Percentiles rank a stretch among this genome's conserved stretches.
phyloP scores from a whole-genome alignment of 2,797 vertebrate species.

The Sarcoramphus papa region DNA sequence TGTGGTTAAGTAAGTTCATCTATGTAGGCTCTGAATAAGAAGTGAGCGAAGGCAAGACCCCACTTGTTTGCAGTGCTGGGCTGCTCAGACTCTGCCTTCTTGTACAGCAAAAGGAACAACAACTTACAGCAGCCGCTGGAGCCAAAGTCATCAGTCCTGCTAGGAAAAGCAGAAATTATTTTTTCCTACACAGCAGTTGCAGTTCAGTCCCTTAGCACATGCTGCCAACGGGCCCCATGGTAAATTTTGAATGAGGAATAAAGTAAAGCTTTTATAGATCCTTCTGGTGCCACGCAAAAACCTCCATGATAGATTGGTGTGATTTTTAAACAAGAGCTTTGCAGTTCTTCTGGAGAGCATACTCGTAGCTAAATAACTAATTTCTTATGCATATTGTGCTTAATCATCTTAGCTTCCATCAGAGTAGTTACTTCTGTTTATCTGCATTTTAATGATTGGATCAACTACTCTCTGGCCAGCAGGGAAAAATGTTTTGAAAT shows the following conservation, averaged over 20 bases:
- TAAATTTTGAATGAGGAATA: not conserved
- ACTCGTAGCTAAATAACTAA: not conserved
- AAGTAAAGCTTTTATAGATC: not conserved
- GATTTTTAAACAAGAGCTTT: not conserved
- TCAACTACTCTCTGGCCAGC: not conserved
- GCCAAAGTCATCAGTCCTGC: not conserved
- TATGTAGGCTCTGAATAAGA: not conserved
- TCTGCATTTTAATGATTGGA: not conserved
- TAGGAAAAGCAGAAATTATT: not conserved
- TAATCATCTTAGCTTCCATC: not conserved
- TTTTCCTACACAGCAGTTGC: not conserved
- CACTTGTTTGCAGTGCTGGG: not conserved
- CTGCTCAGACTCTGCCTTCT: not conserved
- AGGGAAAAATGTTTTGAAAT: not conserved
- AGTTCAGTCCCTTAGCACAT: not conserved
- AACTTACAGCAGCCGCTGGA: fast-evolving
- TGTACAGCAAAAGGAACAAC: not conserved
- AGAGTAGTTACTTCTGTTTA: not conserved
- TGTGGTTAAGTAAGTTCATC: not conserved
- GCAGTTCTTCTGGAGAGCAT: not conserved
- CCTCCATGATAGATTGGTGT: not conserved
- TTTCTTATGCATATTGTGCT: not conserved
- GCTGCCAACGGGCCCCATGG: not conserved
- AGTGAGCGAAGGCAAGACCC: fast-evolving
- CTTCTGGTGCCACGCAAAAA: not conserved